Conservation (phyloP, 1,140 invertebrate genomes). For the Holcopasites calliopsidis region DNA sequence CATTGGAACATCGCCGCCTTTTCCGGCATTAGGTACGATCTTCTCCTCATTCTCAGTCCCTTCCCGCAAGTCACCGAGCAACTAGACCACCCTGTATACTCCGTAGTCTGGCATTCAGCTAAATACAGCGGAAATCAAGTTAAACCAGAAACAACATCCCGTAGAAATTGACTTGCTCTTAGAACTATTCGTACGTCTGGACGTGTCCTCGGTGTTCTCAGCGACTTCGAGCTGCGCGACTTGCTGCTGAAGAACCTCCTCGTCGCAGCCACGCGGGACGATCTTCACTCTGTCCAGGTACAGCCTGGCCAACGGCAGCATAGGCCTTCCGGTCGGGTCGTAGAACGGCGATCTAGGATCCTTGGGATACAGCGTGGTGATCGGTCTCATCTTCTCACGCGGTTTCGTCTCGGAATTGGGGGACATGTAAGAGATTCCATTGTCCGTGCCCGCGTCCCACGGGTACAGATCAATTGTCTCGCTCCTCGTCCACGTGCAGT, state of each 20-base stretch:
- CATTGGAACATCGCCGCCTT: slow-evolving; percentile 89
- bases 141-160: not conserved
- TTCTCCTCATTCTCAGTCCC: slow-evolving; percentile 89
- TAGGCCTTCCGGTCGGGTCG: slow-evolving; percentile 85
- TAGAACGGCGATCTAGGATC: slow-evolving; percentile 96
- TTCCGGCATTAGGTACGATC: slow-evolving; percentile 87
- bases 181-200: slow-evolving; percentile 86
- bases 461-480: slow-evolving; percentile 92
- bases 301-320: slow-evolving; percentile 90
- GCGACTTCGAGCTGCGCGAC: slow-evolving; percentile 81
- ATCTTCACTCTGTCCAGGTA: slow-evolving; percentile 87
- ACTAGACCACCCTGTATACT: slow-evolving; percentile 87
- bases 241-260: slow-evolving; percentile 82
- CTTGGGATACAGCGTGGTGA: slow-evolving; percentile 92
- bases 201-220: slow-evolving; percentile 87
- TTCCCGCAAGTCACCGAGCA: slow-evolving; percentile 95
- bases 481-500: slow-evolving; percentile 93
- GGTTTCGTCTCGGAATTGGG: slow-evolving; percentile 92
- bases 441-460: slow-evolving; percentile 97
- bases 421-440: slow-evolving; percentile 95
- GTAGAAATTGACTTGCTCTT: no score
- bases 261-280: slow-evolving; percentile 86
- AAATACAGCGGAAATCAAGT: not conserved
- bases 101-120: slow-evolving; percentile 89
- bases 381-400: slow-evolving; percentile 91